Evolutionary conservation across 2,113 vertebrate species (phyloP).

Genomic region (Bufo bufo): DNA sequence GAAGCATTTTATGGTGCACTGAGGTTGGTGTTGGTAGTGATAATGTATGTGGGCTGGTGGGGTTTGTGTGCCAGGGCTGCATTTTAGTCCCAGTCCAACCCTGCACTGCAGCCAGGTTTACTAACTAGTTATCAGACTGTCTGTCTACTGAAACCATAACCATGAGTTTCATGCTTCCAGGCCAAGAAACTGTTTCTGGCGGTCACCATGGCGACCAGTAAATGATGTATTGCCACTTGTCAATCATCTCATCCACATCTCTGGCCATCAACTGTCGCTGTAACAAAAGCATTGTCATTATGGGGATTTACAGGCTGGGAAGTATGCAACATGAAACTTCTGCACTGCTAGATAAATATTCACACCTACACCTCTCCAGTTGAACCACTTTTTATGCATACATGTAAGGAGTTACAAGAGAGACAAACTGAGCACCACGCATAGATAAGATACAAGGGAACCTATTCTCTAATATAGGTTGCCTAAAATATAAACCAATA

Average conservation of each 20-base stretch:
- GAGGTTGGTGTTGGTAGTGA: no score
- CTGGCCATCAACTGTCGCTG: slow-evolving; percentile 27
- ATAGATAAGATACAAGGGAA: neutral
- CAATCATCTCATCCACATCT: slow-evolving; percentile 48
- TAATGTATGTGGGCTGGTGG: no score
- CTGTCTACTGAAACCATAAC: slow-evolving; percentile 52
- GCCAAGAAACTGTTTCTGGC: slow-evolving; percentile 53
- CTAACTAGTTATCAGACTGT: neutral
- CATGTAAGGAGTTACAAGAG: neutral
- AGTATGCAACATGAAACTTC: slow-evolving; percentile 36
- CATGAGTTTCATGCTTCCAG: slow-evolving; percentile 53
- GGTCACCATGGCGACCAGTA: slow-evolving; percentile 43
- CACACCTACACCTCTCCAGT: slow-evolving; percentile 40
- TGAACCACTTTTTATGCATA: slow-evolving; percentile 35
- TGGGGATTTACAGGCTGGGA: slow-evolving; percentile 50
- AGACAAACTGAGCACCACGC: neutral
- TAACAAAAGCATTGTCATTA: slow-evolving; percentile 52
- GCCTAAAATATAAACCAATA: no score
- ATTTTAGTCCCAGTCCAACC: neutral
- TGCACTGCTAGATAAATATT: slow-evolving; percentile 10
- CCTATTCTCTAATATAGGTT: neutral
- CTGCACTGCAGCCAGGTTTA: neutral
- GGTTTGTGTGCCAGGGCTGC: no score
- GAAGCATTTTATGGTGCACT: no score
- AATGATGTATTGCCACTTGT: slow-evolving; percentile 51